Percentiles rank a stretch among this genome's conserved stretches.
Evolutionary conservation across 2,113 vertebrate species (phyloP).

Genomic region (Etheostoma cragini): DNA sequence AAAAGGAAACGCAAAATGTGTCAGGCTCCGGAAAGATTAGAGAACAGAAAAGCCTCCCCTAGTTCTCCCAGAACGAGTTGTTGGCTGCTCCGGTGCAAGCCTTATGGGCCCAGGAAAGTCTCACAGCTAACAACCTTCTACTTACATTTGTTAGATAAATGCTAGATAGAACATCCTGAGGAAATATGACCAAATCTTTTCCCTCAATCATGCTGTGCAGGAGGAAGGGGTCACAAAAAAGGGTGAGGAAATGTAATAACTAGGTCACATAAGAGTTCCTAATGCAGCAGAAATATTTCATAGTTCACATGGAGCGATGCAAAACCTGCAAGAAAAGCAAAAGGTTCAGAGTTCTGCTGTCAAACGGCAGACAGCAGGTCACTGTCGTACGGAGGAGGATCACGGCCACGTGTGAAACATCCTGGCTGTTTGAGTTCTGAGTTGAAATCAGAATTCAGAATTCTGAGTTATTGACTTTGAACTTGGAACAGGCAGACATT

Average conservation of each 20-base stretch:
- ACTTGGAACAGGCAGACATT: too few species aligned
- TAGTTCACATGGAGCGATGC: neutral
- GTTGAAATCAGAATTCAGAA: too few species aligned
- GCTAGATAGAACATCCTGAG: neutral
- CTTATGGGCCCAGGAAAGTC: too few species aligned
- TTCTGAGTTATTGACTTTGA: too few species aligned
- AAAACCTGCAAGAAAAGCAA: neutral
- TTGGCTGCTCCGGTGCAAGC: too few species aligned
- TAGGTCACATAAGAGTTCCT: neutral
- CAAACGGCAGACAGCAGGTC: neutral
- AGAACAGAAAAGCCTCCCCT: too few species aligned
- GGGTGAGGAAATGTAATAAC: neutral
- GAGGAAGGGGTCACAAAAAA: neutral
- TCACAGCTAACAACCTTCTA: neutral
- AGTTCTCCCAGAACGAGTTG: neutral
- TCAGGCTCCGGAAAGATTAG: neutral
- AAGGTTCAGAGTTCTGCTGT: neutral
- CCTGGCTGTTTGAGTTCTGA: too few species aligned
- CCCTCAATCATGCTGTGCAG: neutral
- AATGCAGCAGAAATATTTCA: neutral
- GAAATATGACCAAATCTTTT: neutral
- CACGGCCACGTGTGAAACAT: too few species aligned
- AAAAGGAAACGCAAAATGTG: slow-evolving; percentile 3
- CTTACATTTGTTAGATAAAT: slow-evolving; percentile 36
- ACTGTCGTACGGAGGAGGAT: too few species aligned